A percentile compares a stretch with the other conserved stretches of the same genome.
These are phyloP conservation scores for human DNA, from an alignment of 2,113 vertebrate species.

Conservation along the genomic window DNA sequence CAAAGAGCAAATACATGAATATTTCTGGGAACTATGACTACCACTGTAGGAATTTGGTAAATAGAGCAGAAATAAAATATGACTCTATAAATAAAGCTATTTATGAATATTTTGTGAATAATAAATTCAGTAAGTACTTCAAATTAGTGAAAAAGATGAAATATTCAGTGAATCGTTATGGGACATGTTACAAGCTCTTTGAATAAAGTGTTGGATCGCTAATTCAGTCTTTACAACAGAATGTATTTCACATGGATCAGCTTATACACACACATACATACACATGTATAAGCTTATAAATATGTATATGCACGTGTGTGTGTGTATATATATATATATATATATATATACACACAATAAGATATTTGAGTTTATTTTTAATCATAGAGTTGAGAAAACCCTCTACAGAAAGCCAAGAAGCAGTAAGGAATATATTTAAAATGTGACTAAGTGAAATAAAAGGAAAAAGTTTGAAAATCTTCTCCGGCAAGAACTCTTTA, in stretches of 20 bases:
- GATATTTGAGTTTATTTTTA: background rate
- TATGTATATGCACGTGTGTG: too few relatives aligned
- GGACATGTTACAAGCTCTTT: background rate
- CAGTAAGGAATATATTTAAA: background rate
- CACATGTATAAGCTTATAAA: background rate
- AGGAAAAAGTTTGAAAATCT: background rate
- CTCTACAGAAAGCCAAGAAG: background rate
- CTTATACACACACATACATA: background rate
- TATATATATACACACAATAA: background rate
- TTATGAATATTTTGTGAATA: background rate
- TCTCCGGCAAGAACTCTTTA: background rate
- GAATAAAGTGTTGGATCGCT: background rate
- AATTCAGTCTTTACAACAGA: background rate
- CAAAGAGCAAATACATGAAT: background rate
- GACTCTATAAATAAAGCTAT: background rate
- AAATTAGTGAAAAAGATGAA: background rate
- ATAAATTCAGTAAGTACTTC: background rate
- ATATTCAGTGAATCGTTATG: background rate
- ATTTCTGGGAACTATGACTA: background rate
- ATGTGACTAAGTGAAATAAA: background rate
- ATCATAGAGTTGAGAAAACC: background rate
- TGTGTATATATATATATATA: fast-evolving
- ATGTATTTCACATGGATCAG: background rate
- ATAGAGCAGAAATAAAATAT: background rate
- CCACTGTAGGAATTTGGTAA: background rate